These are phyloP conservation scores for Tetragonula carbonaria DNA, from an alignment of 2,888 invertebrate genomes.

Conservation along the genomic window DNA sequence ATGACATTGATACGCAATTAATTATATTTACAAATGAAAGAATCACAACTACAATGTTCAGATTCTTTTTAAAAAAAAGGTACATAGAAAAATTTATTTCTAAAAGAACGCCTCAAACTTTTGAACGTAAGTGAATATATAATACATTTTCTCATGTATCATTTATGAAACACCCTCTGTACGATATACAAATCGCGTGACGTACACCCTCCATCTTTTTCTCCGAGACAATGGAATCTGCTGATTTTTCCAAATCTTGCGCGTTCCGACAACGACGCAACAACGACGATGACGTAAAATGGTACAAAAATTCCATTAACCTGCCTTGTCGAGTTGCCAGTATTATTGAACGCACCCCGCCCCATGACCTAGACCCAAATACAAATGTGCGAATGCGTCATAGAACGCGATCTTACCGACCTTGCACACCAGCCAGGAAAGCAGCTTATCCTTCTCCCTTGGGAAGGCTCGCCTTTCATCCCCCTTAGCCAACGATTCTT, in stretches of 20 bases:
- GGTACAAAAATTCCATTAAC: constrained; percentile 22
- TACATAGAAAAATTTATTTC: no score
- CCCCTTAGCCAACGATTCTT: neutral
- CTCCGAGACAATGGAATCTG: neutral
- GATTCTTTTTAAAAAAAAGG: no score
- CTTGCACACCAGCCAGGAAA: constrained; percentile 25
- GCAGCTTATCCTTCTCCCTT: constrained; percentile 30
- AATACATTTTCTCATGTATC: no score
- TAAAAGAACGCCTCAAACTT: no score
- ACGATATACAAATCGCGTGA: neutral
- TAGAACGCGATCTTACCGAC: constrained; percentile 51
- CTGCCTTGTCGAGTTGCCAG: constrained; percentile 5
- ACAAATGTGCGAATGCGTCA: constrained; percentile 50
- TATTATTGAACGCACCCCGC: constrained; percentile 51
- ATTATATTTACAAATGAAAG: no score
- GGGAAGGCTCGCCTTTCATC: neutral
- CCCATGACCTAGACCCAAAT: constrained; percentile 70
- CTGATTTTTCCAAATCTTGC: no score
- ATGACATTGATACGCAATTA: no score
- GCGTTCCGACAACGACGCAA: neutral
- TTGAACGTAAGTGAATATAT: no score
- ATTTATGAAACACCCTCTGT: neutral
- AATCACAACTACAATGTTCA: no score
- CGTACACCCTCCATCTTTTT: neutral
- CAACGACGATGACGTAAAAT: neutral